Evolutionary conservation across 2,113 vertebrate species (phyloP), one percentile per base, ranked within the genome.

Genomic region (Thamnophis sirtalis): DNA sequence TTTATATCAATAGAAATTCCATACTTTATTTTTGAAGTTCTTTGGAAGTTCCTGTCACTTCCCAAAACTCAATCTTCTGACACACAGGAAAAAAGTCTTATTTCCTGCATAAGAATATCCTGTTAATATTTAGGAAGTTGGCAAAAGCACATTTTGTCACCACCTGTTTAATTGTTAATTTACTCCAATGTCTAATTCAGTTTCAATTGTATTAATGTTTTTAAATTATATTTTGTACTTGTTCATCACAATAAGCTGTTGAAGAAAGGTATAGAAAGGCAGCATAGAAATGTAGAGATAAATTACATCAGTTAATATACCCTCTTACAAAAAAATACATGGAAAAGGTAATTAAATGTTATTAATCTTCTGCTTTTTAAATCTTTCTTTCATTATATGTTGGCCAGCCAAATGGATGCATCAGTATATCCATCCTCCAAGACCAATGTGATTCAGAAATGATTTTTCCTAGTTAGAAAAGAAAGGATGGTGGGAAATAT

Each of bases 381-480:
- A 50, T 49, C 15, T 63, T 17, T 28, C 26, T n/a, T 53, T 56
- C 63, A 28, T 93, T 84, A 86, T 92, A 73, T 19, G 38, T 0
- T 95, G 96, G 93, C 92, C 91, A 96, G 91, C 48, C 94, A 89
- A 92, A 90, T 90, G 55, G 92, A 96, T 94, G 68, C 89, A 93
- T 95, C 89, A 86, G 90, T 91, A 88, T 91, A 94, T 95, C n/a
- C 93, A 43, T 86, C 91, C 94, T 96, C 92, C 93, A 92, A 93
- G 95, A 93, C 92, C 96, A 90, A 92, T 91, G 92, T 92, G 92
- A 95, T 91, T 91, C 2, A 56, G 93, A 90, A 96, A 89, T 89
- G 92, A 96, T 96, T 95, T 94, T 93, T 95, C 93, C 92, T 60
- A 93, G 95, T 88, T 94, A 88, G 80, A 96, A 95, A 92, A 89